Conservation (phyloP, 2,888 invertebrate genomes). For the Bugulina stolonifera region DNA sequence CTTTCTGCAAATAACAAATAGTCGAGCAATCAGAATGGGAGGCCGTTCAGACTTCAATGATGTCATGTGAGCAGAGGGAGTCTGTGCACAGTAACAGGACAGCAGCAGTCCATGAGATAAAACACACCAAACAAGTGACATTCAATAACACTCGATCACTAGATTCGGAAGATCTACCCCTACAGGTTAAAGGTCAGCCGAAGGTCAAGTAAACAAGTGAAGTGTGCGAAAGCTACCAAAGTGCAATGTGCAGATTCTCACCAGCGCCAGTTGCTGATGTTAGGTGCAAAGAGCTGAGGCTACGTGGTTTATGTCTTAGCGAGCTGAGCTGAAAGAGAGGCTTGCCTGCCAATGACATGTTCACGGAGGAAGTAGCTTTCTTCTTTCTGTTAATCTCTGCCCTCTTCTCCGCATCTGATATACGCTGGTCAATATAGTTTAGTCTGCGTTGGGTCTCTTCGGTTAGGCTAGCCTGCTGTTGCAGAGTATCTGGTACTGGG, state of each 20-base stretch:
- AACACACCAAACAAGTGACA: no score
- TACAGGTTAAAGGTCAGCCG: no score
- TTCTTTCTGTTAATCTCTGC: slow-evolving; percentile 1
- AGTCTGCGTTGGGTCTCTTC: slow-evolving; percentile 15
- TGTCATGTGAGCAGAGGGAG: no score
- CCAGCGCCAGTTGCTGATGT: background rate
- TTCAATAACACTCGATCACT: no score
- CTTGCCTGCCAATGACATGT: slow-evolving; percentile 25
- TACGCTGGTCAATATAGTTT: slow-evolving; percentile 14
- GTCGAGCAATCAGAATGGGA: no score
- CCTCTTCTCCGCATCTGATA: slow-evolving; percentile 20
- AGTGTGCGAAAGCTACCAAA: no score
- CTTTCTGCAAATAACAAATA: no score
- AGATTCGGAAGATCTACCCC: no score
- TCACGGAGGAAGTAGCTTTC: slow-evolving; percentile 1
- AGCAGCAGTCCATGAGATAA: no score
- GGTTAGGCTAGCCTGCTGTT: slow-evolving; percentile 1
- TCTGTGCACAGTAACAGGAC: no score
- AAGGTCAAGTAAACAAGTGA: no score
- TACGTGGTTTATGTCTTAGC: slow-evolving; percentile 15
- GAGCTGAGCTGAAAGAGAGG: slow-evolving; percentile 25
- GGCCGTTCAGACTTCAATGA: no score
- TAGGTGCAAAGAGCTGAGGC: slow-evolving; percentile 24
- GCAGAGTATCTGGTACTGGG: background rate
- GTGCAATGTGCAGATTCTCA: background rate